Percentiles rank a stretch among this genome's conserved stretches.
Conservation (phyloP, 2,113 vertebrate genomes). For the Macrotis lagotis region DNA sequence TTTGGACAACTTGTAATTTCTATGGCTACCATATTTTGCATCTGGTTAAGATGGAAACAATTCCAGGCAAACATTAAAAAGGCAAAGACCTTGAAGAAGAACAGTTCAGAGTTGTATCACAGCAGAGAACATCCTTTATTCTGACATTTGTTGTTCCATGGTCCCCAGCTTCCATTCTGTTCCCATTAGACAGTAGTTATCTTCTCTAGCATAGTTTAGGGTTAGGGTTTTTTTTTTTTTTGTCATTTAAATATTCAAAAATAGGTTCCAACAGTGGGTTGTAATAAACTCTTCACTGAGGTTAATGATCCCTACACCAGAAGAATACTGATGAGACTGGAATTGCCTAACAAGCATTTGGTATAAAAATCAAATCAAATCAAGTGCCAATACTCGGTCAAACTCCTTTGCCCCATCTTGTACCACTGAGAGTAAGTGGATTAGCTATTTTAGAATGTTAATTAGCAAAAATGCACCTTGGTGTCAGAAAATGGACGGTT, state of each 20-base stretch:
- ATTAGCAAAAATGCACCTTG: slow-evolving; percentile 43
- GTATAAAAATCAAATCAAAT: slow-evolving; percentile 37
- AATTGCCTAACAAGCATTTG: slow-evolving; percentile 1
- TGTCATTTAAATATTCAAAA: slow-evolving; percentile 72
- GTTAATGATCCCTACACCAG: not conserved
- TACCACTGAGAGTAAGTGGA: not conserved
- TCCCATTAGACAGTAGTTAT: not conserved
- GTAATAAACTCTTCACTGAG: slow-evolving; percentile 46
- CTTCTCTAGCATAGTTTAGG: slow-evolving; percentile 1
- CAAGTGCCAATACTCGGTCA: not conserved
- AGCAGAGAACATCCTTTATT: not conserved
- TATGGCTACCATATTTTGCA: slow-evolving; percentile 22
- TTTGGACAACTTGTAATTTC: slow-evolving; percentile 30
- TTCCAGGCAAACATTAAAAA: slow-evolving; percentile 27
- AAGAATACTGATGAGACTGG: not conserved
- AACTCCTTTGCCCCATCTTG: not conserved
- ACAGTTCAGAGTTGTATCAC: slow-evolving; percentile 21
- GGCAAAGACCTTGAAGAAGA: not conserved
- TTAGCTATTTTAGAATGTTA: slow-evolving; percentile 10
- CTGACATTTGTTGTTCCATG: not conserved
- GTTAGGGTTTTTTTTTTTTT: not conserved
- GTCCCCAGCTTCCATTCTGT: not conserved
- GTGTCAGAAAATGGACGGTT: slow-evolving; percentile 55
- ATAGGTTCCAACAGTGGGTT: slow-evolving; percentile 60
- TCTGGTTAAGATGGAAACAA: slow-evolving; percentile 43